phyloP scores from a whole-genome alignment of 1,140 invertebrate genomes.

The Homalodisca vitripennis region DNA sequence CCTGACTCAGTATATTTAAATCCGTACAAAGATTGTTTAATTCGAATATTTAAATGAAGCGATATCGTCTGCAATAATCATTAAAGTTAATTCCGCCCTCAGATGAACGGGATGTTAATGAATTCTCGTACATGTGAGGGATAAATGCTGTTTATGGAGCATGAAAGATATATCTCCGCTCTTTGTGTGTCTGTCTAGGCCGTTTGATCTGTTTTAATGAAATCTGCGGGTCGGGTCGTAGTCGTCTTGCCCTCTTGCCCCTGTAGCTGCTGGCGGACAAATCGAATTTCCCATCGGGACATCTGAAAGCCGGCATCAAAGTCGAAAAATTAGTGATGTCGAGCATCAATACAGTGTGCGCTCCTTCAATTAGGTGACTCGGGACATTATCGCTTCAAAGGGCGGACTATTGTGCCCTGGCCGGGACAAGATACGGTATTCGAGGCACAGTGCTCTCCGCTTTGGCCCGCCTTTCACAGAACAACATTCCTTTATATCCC shows the following conservation, averaged over 20 bases:
- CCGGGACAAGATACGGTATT: neutral
- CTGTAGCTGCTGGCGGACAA: neutral
- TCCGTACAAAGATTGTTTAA: too few relatives aligned
- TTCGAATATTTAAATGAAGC: too few relatives aligned
- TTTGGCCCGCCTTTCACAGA: constrained; percentile 16
- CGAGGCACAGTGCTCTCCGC: too few relatives aligned
- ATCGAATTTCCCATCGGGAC: constrained; percentile 25
- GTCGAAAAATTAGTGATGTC: constrained; percentile 17
- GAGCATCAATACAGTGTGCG: neutral
- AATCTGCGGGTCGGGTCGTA: constrained; percentile 9
- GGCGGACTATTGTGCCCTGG: neutral
- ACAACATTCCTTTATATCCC: constrained; percentile 24
- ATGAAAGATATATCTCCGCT: constrained; percentile 7
- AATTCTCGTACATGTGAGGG: constrained; percentile 10
- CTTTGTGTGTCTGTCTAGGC: constrained; percentile 1
- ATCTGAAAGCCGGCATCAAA: constrained; percentile 25
- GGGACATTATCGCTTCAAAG: constrained; percentile 18
- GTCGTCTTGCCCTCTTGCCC: too few relatives aligned
- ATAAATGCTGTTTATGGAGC: constrained; percentile 7
- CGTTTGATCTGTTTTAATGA: constrained; percentile 22
- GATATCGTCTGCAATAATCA: neutral
- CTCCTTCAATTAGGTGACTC: constrained; percentile 1
- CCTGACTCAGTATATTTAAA: too few relatives aligned
- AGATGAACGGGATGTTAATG: constrained; percentile 17
- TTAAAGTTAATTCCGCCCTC: neutral